Evolutionary conservation across 2,113 vertebrate species (phyloP).

Genomic region (Verasper variegatus): DNA sequence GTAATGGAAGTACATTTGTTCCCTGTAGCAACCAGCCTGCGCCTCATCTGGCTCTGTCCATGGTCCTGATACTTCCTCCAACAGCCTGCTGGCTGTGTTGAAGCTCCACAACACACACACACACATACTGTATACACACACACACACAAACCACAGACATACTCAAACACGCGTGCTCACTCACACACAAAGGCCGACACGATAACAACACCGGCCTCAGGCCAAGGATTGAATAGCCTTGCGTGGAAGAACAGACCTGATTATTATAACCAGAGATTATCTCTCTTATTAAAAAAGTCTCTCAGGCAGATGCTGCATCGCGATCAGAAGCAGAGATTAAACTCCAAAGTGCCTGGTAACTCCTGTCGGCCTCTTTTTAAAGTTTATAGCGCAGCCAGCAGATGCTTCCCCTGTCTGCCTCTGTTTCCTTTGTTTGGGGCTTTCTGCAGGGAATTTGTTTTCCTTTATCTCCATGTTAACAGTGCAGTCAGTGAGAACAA

Average conservation of each 20-base stretch:
- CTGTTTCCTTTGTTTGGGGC: conserved; percentile 24
- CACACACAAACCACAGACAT: background rate
- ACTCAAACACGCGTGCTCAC: conserved; percentile 5
- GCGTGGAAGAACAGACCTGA: conserved; percentile 60
- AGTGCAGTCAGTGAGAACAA: conserved; percentile 37
- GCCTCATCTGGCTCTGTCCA: conserved; percentile 29
- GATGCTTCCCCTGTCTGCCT: conserved; percentile 25
- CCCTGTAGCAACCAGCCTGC: background rate
- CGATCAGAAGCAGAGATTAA: conserved; percentile 76
- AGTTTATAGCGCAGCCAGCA: conserved; percentile 44
- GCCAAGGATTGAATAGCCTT: conserved; percentile 49
- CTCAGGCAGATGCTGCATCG: conserved; percentile 47
- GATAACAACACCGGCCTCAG: conserved; percentile 51
- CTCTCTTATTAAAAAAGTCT: conserved; percentile 39
- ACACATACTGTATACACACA: background rate
- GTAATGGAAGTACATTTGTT: conserved; percentile 20
- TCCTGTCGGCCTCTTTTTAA: conserved; percentile 49
- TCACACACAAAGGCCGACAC: conserved; percentile 27
- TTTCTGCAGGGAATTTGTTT: conserved; percentile 36
- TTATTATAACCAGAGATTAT: conserved; percentile 72
- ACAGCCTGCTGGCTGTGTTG: conserved; percentile 23
- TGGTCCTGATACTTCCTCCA: conserved; percentile 34
- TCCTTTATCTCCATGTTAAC: conserved; percentile 43
- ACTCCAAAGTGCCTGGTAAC: conserved; percentile 52
- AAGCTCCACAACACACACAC: background rate